phyloP scores from a whole-genome alignment of 2,888 invertebrate species.

The Trachelus troglodyta region DNA sequence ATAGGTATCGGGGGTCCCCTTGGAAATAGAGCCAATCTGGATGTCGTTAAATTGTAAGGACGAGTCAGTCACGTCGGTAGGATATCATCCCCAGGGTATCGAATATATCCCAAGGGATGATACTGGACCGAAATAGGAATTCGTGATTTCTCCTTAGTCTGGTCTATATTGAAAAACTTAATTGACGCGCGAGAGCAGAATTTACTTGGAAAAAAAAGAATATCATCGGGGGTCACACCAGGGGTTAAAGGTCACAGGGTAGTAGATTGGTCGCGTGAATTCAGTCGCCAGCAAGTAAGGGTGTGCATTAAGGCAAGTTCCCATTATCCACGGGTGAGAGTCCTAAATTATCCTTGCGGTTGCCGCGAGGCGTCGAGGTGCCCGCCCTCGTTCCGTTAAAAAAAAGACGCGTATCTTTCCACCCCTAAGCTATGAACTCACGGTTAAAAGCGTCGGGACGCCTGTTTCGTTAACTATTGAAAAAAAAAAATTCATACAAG shows the following conservation, averaged over 20 bases:
- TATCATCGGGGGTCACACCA: conserved; percentile 23
- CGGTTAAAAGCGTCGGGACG: background rate
- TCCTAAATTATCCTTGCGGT: conserved; percentile 62
- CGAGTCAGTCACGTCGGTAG: conserved; percentile 9
- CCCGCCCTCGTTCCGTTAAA: conserved; percentile 30
- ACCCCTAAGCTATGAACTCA: background rate
- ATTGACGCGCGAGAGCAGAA: background rate
- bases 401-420: conserved; percentile 55
- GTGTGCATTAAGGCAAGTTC: conserved; percentile 62
- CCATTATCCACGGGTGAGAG: conserved; percentile 65
- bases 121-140: background rate
- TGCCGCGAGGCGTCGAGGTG: conserved; percentile 28
- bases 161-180: background rate
- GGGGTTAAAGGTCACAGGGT: conserved; percentile 29
- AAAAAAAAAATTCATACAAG: background rate
- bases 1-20: conserved; percentile 22
- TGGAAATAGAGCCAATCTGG: conserved; percentile 55
- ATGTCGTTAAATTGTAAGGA: conserved; percentile 43
- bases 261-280: conserved; percentile 46
- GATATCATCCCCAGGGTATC: background rate
- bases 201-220: background rate
- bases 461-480: background rate
- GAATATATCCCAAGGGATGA: background rate
- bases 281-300: conserved; percentile 51
- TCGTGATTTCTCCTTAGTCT: background rate